Evolutionary conservation across 2,888 invertebrate species (phyloP), one percentile per base, ranked within the genome.

Genomic region (Mythimna loreyi): DNA sequence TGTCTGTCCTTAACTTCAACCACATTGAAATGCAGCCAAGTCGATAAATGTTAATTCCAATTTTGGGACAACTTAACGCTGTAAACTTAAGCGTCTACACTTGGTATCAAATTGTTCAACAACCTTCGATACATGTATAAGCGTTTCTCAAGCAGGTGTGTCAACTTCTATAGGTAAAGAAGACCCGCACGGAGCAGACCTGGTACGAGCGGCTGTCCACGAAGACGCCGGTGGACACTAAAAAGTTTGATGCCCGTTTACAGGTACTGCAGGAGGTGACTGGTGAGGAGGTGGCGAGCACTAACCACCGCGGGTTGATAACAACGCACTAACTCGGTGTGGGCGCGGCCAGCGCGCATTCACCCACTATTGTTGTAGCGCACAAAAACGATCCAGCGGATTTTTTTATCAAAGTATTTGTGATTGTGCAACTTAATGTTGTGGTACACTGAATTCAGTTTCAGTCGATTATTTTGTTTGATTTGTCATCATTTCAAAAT

Each of bases 131-230:
- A 49, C n/a, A 40, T 23, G 25, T 25, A 13, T 45, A 33, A 36
- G 30, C 19, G 62, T 43, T 33, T 55, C 40, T 80, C 19, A 56
- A 75, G 47, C 40, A 53, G 49, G 25, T 59, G n/a, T 76, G 56
- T 76, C 16, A 36, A 50, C 70, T 63, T 59, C 19, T 76, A 43
- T 92, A 94, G 95, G 93, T 93, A 87, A 90, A 90, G 88, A 91
- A 91, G 86, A 81, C 77, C 73, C 91, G 90, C 52, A 79, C 86
- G 7, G 91, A 92, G 74, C 92, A 90, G 88, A 92, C 91, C 75
- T 95, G 95, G 95, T 95, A 90, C 92, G 95, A 95, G 91, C 92
- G 95, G 50, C 92, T 95, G 76, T 95, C 94, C 64, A 85, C 89
- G 68, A 92, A 89, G 80, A 80, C 87, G 47, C 79, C 88, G 43